Evolutionary conservation across 2,113 vertebrate species (phyloP), one percentile per base, ranked within the genome.

Genomic region (Coreoperca whiteheadi): DNA sequence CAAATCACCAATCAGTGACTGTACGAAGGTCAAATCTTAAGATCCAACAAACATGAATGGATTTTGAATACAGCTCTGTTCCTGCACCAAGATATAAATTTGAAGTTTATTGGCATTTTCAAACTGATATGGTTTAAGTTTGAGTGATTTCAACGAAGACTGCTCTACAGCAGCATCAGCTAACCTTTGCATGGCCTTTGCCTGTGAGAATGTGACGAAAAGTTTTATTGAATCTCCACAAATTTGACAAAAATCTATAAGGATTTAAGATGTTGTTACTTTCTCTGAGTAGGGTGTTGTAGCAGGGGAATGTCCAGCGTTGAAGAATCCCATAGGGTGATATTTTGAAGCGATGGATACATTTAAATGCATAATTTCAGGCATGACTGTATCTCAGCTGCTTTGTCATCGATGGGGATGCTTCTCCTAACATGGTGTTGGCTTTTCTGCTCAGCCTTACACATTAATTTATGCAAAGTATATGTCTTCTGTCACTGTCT

Each of bases 151-250:
- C 39, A 78, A 1, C 46, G 28, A 76, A 34, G 28, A 43, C 50
- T 21, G 28, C 48, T 63, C 66, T 48, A 28, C 61, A 46, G 41
- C 64, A 34, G 20, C 54, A 71, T 32, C 68, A 18, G 66, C 8
- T 82, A 78, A 85, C 50, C 59, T 8, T 70, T 77, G 74, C 87
- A 85, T 89, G 83, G 50, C 72, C 32, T 73, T 53, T 54, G 4
- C 59, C 39, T 71, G 8, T 43, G 53, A 77, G 74, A 79, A 77
- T 81, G 37, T 75, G 53, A 46, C 74, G 21, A 54, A 67, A 43
- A 66, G 30, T 25, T 81, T 37, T 41, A 53, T 75, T 59, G 51
- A 68, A 81, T 81, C 56, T 20, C 50, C 15, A 37, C 59, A 63
- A 59, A 79, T 68, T 39, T 68, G 37, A 41, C 12, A 72, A n/a